These are phyloP conservation scores for Mylabris sibirica DNA, from an alignment of 2,888 invertebrate species.

Conservation along the genomic window DNA sequence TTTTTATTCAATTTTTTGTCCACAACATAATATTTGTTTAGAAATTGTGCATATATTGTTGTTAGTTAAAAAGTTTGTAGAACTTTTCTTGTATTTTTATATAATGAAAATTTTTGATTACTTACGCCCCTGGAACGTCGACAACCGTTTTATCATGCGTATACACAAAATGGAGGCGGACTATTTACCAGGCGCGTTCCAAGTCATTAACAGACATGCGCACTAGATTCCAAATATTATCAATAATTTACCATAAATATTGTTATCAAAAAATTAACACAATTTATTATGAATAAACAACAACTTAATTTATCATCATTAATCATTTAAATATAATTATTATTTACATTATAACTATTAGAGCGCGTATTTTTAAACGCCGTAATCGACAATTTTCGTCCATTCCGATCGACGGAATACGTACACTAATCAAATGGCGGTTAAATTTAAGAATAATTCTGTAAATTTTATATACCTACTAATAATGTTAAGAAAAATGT, in stretches of 20 bases:
- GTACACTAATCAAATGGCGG: background rate
- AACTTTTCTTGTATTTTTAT: background rate
- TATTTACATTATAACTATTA: background rate
- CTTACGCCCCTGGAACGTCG: conserved; percentile 60
- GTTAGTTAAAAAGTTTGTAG: background rate
- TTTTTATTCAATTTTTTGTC: background rate
- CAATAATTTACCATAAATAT: background rate
- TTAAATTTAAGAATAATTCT: background rate
- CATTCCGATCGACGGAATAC: too few relatives aligned
- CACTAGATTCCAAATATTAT: background rate
- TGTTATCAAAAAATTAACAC: background rate
- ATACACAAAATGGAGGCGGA: conserved; percentile 58
- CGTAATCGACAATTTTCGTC: background rate
- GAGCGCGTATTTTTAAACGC: background rate
- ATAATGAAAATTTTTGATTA: conserved; percentile 32
- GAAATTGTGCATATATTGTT: background rate
- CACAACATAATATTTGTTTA: background rate
- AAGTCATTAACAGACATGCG: conserved; percentile 36
- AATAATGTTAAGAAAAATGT: too few relatives aligned
- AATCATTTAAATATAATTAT: background rate
- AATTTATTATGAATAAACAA: background rate
- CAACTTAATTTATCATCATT: background rate
- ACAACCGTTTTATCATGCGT: conserved; percentile 59
- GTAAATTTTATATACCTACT: too few relatives aligned
- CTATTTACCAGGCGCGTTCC: conserved; percentile 58